Evolutionary conservation across 2,113 vertebrate genomes (phyloP).

Genomic region (Oncorhynchus gorbuscha): DNA sequence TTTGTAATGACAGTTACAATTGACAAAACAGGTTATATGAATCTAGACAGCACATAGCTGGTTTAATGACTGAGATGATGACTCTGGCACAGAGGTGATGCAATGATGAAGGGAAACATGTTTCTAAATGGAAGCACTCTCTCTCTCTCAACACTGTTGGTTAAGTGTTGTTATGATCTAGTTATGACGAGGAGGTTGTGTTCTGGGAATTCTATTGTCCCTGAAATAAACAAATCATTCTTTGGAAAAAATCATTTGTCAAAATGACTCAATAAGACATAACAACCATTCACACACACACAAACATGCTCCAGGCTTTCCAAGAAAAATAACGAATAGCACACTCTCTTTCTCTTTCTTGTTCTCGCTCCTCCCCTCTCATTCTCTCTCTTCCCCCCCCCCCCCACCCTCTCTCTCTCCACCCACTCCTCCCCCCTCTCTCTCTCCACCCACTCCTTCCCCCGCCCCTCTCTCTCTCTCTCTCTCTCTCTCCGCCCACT

Average conservation of each 20-base stretch:
- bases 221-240: too few relatives aligned
- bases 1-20: too few relatives aligned
- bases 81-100: too few relatives aligned
- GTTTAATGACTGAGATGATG: too few relatives aligned
- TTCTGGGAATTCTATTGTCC: too few relatives aligned
- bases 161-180: neutral
- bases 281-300: neutral
- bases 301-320: neutral
- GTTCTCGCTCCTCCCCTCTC: neutral
- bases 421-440: neutral
- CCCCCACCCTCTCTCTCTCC: too few relatives aligned
- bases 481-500: neutral
- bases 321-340: neutral
- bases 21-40: too few relatives aligned
- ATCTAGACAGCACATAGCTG: too few relatives aligned
- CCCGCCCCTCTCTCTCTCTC: too few relatives aligned
- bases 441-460: neutral
- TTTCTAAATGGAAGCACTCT: neutral
- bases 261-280: too few relatives aligned
- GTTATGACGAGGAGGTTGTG: neutral
- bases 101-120: too few relatives aligned
- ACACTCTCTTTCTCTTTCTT: constrained; percentile 1
- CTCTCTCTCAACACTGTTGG: neutral
- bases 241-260: neutral
- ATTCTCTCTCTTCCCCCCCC: neutral